These are phyloP conservation scores for Etia nguti DNA, from an alignment of 2,113 vertebrate genomes.

Conservation along the genomic window DNA sequence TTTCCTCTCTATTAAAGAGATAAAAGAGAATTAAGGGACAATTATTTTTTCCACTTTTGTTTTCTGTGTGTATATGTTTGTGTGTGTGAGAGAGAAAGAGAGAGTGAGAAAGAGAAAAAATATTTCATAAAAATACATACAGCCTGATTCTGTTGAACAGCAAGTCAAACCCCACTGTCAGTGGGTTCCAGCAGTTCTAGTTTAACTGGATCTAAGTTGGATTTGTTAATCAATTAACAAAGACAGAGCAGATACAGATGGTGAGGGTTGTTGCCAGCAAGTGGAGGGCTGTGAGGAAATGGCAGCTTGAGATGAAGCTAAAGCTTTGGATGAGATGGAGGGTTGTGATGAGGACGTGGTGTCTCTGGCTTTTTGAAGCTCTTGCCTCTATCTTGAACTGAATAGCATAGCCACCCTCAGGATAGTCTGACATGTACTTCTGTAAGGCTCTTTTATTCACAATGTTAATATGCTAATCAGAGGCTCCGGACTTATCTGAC, in stretches of 20 bases:
- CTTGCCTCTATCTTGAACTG: background rate
- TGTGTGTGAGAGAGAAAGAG: background rate
- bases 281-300: background rate
- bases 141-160: background rate
- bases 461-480: background rate
- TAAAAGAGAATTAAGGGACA: background rate
- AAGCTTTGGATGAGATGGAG: background rate
- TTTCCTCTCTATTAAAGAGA: background rate
- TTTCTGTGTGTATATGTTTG: background rate
- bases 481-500: background rate
- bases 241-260: background rate
- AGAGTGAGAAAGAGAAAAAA: background rate
- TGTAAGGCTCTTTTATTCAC: background rate
- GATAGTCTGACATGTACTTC: background rate
- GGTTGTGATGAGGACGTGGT: no score
- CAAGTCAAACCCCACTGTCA: background rate
- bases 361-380: background rate
- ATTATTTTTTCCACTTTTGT: background rate
- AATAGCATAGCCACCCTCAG: background rate
- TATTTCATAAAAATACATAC: background rate
- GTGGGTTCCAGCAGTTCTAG: background rate
- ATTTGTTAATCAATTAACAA: background rate
- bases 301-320: background rate
- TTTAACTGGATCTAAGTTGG: background rate
- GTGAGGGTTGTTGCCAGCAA: background rate